phyloP scores from a whole-genome alignment of 2,113 vertebrate genomes.

The Amphiprion ocellaris region DNA sequence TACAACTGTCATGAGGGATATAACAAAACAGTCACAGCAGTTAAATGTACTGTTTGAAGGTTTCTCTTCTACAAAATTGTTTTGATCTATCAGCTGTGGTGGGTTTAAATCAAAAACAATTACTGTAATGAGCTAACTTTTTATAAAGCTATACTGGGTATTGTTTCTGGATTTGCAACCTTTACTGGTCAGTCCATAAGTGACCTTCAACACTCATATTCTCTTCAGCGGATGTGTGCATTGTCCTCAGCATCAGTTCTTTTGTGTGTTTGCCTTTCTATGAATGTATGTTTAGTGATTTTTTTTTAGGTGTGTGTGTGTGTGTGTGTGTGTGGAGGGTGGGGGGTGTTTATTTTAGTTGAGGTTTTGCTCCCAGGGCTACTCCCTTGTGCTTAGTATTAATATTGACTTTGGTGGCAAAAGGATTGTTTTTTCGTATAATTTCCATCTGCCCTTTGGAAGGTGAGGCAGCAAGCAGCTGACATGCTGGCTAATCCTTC shows the following conservation, averaged over 20 bases:
- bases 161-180: constrained; percentile 11
- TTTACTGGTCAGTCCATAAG: constrained; percentile 17
- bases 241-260: background rate
- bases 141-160: background rate
- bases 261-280: constrained; percentile 33
- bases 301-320: background rate
- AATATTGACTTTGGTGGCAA: constrained; percentile 78
- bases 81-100: too few species aligned
- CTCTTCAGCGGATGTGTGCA: constrained; percentile 8
- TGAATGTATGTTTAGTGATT: constrained; percentile 26
- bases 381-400: constrained; percentile 71
- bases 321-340: too few species aligned
- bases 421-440: constrained; percentile 66
- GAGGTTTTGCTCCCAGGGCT: constrained; percentile 45
- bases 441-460: constrained; percentile 80
- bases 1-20: too few species aligned
- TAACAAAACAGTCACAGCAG: too few species aligned
- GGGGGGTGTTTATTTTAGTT: background rate
- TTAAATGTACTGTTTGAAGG: too few species aligned
- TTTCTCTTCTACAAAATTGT: too few species aligned
- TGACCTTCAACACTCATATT: constrained; percentile 38
- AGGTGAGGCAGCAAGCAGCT: constrained; percentile 64
- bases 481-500: constrained; percentile 67
- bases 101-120: background rate
- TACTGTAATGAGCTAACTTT: too few species aligned